These are phyloP conservation scores for Caranx melampygus DNA, from an alignment of 2,113 vertebrate species.

Conservation along the genomic window DNA sequence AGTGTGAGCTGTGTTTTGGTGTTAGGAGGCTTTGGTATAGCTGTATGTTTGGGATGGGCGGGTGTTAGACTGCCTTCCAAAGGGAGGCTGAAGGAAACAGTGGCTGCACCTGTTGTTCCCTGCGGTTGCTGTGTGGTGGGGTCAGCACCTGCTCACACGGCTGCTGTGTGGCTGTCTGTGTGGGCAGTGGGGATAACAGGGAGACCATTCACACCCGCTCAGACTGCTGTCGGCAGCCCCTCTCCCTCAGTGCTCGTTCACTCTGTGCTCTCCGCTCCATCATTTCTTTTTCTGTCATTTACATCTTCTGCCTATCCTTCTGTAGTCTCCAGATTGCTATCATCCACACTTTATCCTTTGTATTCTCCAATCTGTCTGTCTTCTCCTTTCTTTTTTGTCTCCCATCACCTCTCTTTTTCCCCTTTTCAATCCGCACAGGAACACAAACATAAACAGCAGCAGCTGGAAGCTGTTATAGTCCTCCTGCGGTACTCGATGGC, in stretches of 20 bases:
- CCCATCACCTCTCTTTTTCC: conserved; percentile 40
- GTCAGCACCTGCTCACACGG: conserved; percentile 81
- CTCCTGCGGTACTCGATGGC: conserved; percentile 57
- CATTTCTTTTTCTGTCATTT: conserved; percentile 62
- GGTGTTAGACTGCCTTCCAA: conserved; percentile 58
- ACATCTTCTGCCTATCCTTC: conserved; percentile 33
- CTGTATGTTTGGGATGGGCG: conserved; percentile 55
- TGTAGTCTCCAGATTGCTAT: conserved; percentile 49
- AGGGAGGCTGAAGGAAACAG: conserved; percentile 63
- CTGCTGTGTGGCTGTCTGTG: conserved; percentile 82
- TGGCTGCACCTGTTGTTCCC: conserved; percentile 82
- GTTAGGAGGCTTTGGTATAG: conserved; percentile 31
- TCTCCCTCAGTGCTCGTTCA: conserved; percentile 61
- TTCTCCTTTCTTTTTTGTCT: conserved; percentile 19
- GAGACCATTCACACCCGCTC: conserved; percentile 81
- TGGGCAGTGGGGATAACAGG: conserved; percentile 79
- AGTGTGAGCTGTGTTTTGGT: conserved; percentile 33
- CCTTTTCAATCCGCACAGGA: conserved; percentile 47
- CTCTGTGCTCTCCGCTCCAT: conserved; percentile 54
- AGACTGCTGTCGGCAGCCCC: conserved; percentile 75
- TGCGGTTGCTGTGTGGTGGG: conserved; percentile 72
- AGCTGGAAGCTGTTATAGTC: conserved; percentile 58
- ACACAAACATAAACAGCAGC: conserved; percentile 67
- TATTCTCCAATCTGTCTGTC: conserved; percentile 42
- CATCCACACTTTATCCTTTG: conserved; percentile 56